Percentiles rank a stretch among this genome's conserved stretches.
Evolutionary conservation across 2,113 vertebrate species (phyloP).

Genomic region (Pomatostomus ruficeps): DNA sequence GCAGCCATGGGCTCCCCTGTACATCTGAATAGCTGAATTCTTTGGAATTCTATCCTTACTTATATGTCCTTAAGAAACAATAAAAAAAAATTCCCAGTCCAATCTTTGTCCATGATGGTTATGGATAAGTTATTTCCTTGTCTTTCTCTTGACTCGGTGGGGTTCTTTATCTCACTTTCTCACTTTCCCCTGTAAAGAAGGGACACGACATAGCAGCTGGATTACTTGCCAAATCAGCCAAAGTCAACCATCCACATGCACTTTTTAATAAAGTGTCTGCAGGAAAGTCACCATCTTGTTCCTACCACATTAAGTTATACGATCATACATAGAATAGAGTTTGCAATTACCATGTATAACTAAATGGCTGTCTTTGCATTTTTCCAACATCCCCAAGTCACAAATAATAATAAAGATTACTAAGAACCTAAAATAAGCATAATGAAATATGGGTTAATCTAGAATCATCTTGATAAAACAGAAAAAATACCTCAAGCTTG

Average conservation of each 20-base stretch:
- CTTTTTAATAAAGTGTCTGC: background rate
- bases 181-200: background rate
- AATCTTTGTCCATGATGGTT: accelerated
- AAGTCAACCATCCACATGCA: background rate
- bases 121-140: background rate
- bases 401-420: background rate
- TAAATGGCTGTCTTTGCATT: background rate
- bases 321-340: background rate
- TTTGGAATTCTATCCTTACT: background rate
- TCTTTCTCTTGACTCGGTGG: background rate
- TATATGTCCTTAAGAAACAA: background rate
- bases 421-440: background rate
- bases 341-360: background rate
- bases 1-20: background rate
- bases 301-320: background rate
- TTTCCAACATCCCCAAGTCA: background rate
- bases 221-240: background rate
- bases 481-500: background rate
- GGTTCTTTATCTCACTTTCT: background rate
- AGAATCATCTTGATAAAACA: background rate
- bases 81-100: background rate
- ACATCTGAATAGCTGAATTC: background rate
- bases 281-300: background rate
- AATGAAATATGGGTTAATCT: background rate
- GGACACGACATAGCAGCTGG: background rate